phyloP scores from a whole-genome alignment of 2,888 invertebrate genomes.

The Kryphioiulus occultus region DNA sequence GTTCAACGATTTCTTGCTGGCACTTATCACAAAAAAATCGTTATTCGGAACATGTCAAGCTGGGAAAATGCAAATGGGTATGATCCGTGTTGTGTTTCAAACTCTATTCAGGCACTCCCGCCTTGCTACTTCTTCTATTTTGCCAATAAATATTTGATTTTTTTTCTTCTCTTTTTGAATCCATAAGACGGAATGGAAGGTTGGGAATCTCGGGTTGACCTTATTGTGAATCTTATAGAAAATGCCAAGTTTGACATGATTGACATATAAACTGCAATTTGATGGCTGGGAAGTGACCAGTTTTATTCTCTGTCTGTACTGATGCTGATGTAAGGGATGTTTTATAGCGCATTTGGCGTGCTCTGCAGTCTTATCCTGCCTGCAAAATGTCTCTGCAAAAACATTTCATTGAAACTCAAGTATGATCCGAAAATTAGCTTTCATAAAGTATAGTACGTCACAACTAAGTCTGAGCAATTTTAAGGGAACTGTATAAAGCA shows the following conservation, averaged over 20 bases:
- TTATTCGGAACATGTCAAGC: conserved; percentile 1
- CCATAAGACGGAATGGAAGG: not conserved
- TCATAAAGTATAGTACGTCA: no score
- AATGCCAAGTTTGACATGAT: not conserved
- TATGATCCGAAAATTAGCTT: no score
- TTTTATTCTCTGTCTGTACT: no score
- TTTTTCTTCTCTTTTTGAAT: not conserved
- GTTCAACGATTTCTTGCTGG: conserved; percentile 33
- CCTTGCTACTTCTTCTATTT: not conserved
- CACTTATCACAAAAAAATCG: not conserved
- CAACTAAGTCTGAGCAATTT: no score
- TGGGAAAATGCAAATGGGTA: not conserved
- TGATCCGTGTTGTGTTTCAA: not conserved
- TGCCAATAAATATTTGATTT: not conserved
- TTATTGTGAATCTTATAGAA: not conserved
- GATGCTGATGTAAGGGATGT: no score
- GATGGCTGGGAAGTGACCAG: not conserved
- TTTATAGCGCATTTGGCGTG: no score
- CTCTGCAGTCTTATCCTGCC: no score
- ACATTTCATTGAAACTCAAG: no score
- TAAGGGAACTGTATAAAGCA: no score
- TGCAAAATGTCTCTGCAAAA: no score
- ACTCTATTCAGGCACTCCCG: not conserved
- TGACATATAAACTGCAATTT: not conserved
- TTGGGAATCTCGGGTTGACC: not conserved